phyloP scores from a whole-genome alignment of 1,140 invertebrate species.

The Drosophila athabasca region DNA sequence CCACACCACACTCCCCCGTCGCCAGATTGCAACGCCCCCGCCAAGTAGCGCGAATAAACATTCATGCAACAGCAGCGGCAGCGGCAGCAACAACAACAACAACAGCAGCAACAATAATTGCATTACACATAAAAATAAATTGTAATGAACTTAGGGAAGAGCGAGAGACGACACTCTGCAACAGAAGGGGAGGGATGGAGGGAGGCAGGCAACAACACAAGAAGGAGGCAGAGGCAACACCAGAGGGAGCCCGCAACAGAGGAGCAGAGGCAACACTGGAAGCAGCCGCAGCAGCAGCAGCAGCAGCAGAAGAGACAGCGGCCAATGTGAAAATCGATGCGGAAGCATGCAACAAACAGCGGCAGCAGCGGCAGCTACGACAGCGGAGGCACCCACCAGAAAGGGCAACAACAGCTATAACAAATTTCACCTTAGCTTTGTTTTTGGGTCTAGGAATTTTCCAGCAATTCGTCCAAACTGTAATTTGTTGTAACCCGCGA shows the following conservation, averaged over 20 bases:
- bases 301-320: constrained; percentile 24
- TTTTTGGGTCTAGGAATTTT: constrained; percentile 41
- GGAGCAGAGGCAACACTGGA: constrained; percentile 25
- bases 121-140: constrained; percentile 82
- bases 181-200: constrained; percentile 28
- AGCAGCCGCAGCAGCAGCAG: constrained; percentile 19
- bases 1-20: neutral
- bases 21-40: constrained; percentile 46
- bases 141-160: constrained; percentile 80
- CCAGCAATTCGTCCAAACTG: constrained; percentile 47
- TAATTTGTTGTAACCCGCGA: constrained; percentile 23
- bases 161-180: constrained; percentile 25
- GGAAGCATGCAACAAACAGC: constrained; percentile 68
- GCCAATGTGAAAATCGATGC: constrained; percentile 79
- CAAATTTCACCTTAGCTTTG: constrained; percentile 32
- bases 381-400: constrained; percentile 32
- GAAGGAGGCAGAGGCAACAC: constrained; percentile 22
- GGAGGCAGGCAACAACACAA: constrained; percentile 19
- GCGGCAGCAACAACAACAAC: constrained; percentile 44
- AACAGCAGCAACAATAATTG: constrained; percentile 69
- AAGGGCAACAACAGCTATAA: constrained; percentile 30
- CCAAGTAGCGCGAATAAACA: constrained; percentile 66
- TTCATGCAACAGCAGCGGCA: constrained; percentile 46
- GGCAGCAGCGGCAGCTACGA: constrained; percentile 44
- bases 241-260: constrained; percentile 11